These are phyloP conservation scores for Himalopsyche japonica DNA, from an alignment of 2,888 invertebrate genomes.

Conservation along the genomic window DNA sequence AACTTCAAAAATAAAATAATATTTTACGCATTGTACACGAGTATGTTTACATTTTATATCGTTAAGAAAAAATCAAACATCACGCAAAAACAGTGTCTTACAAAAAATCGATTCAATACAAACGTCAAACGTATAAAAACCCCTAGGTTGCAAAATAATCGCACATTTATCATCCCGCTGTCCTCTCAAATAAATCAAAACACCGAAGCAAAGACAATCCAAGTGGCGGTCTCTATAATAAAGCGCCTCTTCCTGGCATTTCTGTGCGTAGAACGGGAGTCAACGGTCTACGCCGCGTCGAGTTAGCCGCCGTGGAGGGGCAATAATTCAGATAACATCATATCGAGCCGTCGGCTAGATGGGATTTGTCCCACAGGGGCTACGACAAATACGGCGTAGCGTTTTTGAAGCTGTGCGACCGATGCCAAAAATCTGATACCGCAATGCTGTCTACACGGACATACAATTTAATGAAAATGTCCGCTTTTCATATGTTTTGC, in stretches of 20 bases:
- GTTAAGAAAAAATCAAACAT: background rate
- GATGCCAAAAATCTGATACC: background rate
- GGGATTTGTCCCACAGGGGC: slow-evolving; percentile 16
- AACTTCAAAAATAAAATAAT: too few species aligned
- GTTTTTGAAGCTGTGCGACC: background rate
- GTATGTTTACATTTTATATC: too few species aligned
- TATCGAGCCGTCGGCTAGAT: slow-evolving; percentile 12
- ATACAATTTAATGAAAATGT: background rate
- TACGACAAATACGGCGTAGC: background rate
- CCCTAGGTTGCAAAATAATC: background rate
- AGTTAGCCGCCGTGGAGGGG: slow-evolving; percentile 2
- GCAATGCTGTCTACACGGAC: background rate
- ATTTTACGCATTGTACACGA: too few species aligned
- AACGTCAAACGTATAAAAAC: background rate
- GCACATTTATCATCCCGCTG: background rate
- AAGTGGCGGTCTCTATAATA: background rate
- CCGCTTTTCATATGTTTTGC: too few species aligned
- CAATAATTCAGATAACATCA: slow-evolving; percentile 25
- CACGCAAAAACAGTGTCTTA: background rate
- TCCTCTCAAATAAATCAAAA: background rate
- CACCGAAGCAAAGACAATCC: background rate
- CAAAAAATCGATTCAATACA: background rate
- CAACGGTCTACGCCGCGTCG: background rate
- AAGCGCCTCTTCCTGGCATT: background rate
- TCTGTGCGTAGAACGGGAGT: background rate